Base-by-base conservation (phyloP, 2,113 vertebrate species). In the Penelope pileata region DNA sequence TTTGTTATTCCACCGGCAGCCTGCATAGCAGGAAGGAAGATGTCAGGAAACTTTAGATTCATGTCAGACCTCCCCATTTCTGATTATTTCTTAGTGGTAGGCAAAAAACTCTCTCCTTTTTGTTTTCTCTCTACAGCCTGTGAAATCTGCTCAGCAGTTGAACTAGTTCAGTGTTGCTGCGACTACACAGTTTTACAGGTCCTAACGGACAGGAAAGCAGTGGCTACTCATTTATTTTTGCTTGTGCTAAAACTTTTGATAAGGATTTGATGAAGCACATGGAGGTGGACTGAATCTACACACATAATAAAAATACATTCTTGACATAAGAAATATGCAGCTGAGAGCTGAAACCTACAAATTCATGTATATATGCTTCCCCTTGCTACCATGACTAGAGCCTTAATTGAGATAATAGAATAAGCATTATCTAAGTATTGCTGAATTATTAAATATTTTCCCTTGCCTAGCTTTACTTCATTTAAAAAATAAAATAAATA, bases 11-110 rank as follows among this genome's bases (percentile, higher is more conserved):
- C 43, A 95, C 19, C 0, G 1, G 30, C 54, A 93, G 68, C 63
- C 83, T 92, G 47, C 34, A 63, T 54, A 77, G 47, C 54, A 94
- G 70, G 58, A 85, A 92, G 73, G 60, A 86, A 90, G 59, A 88
- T 67, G 51, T 88, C 80, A 86, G 72, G 60, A 88, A 90, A 78
- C 34, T 86, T 87, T 23, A 77, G 72, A 80, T 81, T 81, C 42
- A 23, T 81, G 34, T 77, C 38, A 96, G 83, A 81, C 38, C 29
- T 86, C 47, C 86, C 27, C 3, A 3, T 83, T 89, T 82, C 40
- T 93, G 34, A 18, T 69, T 91, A 67, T 34, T 88, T 88, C 75
- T 67, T 38, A 83, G 42, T 30, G 56, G 43, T 23, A 86, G 45
- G 19, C 34, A 80, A 88, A 85, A 72, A 91, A 4, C 3, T 4